Percentiles rank a stretch among this genome's conserved stretches.
phyloP scores from a whole-genome alignment of 2,797 vertebrate genomes.

The Trachurus trachurus region DNA sequence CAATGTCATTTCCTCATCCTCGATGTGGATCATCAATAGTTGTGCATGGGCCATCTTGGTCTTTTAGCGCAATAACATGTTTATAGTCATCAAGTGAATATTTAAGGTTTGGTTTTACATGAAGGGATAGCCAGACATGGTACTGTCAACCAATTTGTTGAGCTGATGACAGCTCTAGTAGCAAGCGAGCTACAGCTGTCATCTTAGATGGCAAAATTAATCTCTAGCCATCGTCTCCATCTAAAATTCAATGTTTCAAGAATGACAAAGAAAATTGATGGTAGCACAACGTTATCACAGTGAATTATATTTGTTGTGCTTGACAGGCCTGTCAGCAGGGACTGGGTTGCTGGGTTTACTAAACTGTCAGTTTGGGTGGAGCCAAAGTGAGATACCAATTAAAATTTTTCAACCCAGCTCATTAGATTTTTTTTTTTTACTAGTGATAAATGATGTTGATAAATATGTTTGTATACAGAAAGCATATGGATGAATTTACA shows the following conservation, averaged over 20 bases:
- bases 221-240: not conserved
- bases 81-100: not conserved
- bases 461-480: slow-evolving; percentile 1
- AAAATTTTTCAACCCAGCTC: not conserved
- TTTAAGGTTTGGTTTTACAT: not conserved
- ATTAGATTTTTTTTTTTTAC: not conserved
- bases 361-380: not conserved
- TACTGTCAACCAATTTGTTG: not conserved
- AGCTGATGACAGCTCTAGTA: not conserved
- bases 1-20: not conserved
- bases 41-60: not conserved
- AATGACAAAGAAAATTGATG: not conserved
- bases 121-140: not conserved
- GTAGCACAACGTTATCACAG: not conserved
- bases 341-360: not conserved
- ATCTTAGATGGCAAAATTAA: not conserved
- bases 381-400: not conserved
- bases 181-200: not conserved
- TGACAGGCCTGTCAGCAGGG: slow-evolving; percentile 3
- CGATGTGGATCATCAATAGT: not conserved
- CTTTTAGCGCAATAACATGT: not conserved
- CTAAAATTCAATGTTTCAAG: not conserved
- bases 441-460: slow-evolving; percentile 1
- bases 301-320: slow-evolving; percentile 6
- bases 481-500: not conserved